These are phyloP conservation scores for Calidris pygmaea DNA, from an alignment of 2,113 vertebrate genomes.

Conservation along the genomic window DNA sequence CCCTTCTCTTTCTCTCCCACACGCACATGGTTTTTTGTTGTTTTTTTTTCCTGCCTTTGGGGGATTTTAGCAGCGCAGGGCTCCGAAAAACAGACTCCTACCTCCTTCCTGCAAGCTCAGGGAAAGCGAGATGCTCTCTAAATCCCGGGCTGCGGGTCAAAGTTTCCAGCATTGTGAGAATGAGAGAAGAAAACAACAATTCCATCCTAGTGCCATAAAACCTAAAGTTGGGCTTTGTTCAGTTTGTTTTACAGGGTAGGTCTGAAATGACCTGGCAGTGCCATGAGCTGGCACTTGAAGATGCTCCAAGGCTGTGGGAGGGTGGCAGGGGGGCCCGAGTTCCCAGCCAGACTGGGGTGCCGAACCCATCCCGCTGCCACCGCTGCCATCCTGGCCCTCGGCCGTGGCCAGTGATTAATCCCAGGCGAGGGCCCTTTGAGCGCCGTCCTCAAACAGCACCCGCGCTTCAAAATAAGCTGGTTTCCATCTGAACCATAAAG, in stretches of 20 bases:
- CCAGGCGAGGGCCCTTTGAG: neutral
- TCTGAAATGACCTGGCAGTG: neutral
- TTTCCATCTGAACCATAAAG: neutral
- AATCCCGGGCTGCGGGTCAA: neutral
- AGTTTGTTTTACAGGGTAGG: neutral
- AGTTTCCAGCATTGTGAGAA: neutral
- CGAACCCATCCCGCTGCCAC: neutral
- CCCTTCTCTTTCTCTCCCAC: neutral
- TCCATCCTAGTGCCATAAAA: neutral
- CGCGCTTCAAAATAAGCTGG: neutral
- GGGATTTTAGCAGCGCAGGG: neutral
- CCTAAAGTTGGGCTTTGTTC: neutral
- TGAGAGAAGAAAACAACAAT: neutral
- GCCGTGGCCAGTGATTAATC: neutral
- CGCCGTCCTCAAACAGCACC: neutral
- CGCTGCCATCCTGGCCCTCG: neutral
- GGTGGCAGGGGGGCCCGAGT: neutral
- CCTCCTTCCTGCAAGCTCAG: neutral
- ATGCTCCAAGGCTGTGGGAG: neutral
- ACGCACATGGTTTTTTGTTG: neutral
- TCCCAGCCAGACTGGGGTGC: neutral
- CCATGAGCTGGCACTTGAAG: neutral
- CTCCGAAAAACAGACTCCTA: constrained; percentile 9
- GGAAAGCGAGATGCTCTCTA: neutral
- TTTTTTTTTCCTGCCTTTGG: constrained; percentile 19